These are phyloP conservation scores for Piliocolobus tephrosceles DNA, from an alignment of 2,113 vertebrate genomes.

Conservation along the genomic window DNA sequence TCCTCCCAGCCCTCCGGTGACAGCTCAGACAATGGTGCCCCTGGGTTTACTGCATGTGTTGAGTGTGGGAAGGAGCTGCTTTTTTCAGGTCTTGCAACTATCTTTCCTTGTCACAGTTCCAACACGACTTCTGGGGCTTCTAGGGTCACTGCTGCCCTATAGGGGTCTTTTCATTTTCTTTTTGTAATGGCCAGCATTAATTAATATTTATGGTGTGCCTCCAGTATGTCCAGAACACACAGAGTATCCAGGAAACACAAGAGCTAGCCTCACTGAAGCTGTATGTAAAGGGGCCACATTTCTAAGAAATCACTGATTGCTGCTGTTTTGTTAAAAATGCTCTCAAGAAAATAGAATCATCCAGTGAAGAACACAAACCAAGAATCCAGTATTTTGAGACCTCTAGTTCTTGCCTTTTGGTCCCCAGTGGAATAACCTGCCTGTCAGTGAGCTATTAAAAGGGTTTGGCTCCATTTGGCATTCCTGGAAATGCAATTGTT, in stretches of 20 bases:
- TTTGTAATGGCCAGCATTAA: neutral
- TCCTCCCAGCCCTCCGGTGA: neutral
- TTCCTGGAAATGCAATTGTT: neutral
- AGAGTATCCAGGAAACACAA: neutral
- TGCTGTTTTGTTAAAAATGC: neutral
- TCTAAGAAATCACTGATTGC: neutral
- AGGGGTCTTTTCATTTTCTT: neutral
- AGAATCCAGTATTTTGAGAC: neutral
- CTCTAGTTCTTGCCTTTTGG: neutral
- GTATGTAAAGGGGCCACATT: neutral
- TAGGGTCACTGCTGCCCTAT: neutral
- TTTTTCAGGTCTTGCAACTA: neutral
- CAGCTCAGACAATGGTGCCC: neutral
- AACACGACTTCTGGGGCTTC: neutral
- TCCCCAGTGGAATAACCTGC: neutral
- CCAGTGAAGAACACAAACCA: neutral
- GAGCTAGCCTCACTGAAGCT: accelerated
- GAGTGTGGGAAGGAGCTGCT: neutral
- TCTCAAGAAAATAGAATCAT: neutral
- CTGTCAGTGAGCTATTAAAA: neutral
- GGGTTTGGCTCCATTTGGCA: neutral
- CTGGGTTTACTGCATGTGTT: neutral
- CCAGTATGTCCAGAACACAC: neutral
- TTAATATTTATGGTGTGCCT: neutral
- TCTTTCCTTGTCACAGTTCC: constrained; percentile 25